Evolutionary conservation across 2,888 invertebrate genomes (phyloP).

Genomic region (Terebella lapidaria): DNA sequence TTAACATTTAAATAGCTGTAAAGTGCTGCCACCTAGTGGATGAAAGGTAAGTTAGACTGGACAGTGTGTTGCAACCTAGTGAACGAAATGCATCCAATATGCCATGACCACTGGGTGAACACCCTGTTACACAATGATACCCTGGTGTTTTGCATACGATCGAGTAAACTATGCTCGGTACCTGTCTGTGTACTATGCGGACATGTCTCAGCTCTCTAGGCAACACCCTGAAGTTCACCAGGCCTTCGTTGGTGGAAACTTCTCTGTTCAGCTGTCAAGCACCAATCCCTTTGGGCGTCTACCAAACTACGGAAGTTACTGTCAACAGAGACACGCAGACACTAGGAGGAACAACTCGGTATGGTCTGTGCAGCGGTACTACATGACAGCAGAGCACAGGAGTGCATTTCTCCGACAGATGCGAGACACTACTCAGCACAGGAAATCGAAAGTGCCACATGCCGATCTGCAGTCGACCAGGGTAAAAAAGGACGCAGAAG

Average conservation of each 20-base stretch:
- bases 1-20: too few relatives aligned
- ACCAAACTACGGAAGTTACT: slow-evolving; percentile 16
- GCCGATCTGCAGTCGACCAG: slow-evolving; percentile 11
- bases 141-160: slow-evolving; percentile 28
- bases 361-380: slow-evolving; percentile 11
- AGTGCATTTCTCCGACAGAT: slow-evolving; percentile 13
- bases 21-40: too few relatives aligned
- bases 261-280: slow-evolving; percentile 20
- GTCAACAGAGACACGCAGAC: slow-evolving; percentile 18
- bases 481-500: slow-evolving; percentile 14
- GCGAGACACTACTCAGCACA: slow-evolving; percentile 6
- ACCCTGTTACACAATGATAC: slow-evolving; percentile 22
- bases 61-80: too few relatives aligned
- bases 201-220: slow-evolving; percentile 20
- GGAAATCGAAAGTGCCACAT: slow-evolving; percentile 1
- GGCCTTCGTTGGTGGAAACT: slow-evolving; percentile 13
- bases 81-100: too few relatives aligned
- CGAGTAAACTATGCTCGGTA: slow-evolving; percentile 12
- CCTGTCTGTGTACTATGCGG: slow-evolving; percentile 17
- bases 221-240: slow-evolving; percentile 11
- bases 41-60: too few relatives aligned
- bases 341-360: slow-evolving; percentile 8
- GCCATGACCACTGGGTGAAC: too few relatives aligned
- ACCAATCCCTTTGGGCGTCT: slow-evolving; percentile 24
- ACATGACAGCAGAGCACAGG: slow-evolving; percentile 12